phyloP scores from a whole-genome alignment of 2,113 vertebrate genomes.

The Phylloscopus trochilus region DNA sequence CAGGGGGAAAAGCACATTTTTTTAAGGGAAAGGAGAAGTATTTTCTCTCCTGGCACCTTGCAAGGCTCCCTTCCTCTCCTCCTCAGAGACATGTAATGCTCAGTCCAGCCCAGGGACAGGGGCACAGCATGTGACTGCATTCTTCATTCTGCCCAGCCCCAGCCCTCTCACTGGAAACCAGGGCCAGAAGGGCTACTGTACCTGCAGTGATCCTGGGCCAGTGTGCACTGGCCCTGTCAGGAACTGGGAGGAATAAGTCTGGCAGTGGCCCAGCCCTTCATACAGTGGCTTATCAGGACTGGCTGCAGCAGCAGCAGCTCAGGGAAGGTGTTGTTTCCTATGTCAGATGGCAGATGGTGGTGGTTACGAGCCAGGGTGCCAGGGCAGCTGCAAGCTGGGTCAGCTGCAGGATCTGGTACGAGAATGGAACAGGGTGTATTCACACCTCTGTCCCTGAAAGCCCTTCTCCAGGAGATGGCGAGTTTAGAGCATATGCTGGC shows the following conservation, averaged over 20 bases:
- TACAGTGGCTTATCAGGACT: fast-evolving
- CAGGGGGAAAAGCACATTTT: not conserved
- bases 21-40: not conserved
- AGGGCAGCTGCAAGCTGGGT: not conserved
- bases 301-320: not conserved
- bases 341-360: not conserved
- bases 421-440: not conserved
- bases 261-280: not conserved
- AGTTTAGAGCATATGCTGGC: not conserved
- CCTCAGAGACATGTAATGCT: not conserved
- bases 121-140: not conserved
- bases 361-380: not conserved
- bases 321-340: not conserved
- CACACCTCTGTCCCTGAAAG: not conserved
- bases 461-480: not conserved
- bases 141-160: not conserved
- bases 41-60: not conserved
- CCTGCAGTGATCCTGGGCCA: not conserved
- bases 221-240: not conserved
- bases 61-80: not conserved
- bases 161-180: not conserved
- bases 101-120: not conserved
- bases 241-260: not conserved
- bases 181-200: not conserved
- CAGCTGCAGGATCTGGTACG: not conserved